Conservation (phyloP, 2,888 invertebrate genomes). For the Laothoe populi region DNA sequence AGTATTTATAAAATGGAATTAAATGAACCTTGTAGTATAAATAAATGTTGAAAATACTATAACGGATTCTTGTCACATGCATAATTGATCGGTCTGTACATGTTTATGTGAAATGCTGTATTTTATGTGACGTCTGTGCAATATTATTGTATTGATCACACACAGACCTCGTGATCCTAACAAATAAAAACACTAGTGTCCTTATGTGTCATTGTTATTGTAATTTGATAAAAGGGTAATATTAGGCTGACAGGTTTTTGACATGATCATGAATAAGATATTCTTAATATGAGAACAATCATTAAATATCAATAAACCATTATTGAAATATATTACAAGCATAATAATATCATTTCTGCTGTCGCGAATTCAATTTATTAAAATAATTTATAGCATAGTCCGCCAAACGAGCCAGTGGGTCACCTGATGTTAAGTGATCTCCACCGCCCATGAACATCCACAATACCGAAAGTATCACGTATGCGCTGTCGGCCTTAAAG, state of each 20-base stretch:
- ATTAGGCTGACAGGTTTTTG: not conserved
- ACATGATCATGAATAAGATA: not conserved
- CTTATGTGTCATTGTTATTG: slow-evolving; percentile 8
- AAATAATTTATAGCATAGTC: not conserved
- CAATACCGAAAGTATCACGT: no score
- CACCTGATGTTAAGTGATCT: no score
- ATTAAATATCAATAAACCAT: no score
- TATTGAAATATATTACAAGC: no score
- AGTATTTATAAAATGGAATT: slow-evolving; percentile 9
- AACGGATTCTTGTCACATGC: slow-evolving; percentile 6
- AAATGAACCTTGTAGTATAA: not conserved
- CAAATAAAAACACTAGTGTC: not conserved
- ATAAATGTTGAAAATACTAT: slow-evolving; percentile 2
- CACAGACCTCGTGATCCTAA: not conserved
- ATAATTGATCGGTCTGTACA: slow-evolving; percentile 1
- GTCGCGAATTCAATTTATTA: not conserved
- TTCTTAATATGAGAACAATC: not conserved
- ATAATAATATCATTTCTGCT: no score
- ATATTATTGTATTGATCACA: slow-evolving; percentile 6
- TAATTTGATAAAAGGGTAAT: not conserved
- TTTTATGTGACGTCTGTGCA: not conserved
- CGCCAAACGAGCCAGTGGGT: no score
- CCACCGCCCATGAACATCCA: no score
- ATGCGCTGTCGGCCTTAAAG: no score
- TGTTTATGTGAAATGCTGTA: slow-evolving; percentile 1